Base-by-base conservation (phyloP, 2,888 invertebrate genomes). In the Lutraria lutraria region DNA sequence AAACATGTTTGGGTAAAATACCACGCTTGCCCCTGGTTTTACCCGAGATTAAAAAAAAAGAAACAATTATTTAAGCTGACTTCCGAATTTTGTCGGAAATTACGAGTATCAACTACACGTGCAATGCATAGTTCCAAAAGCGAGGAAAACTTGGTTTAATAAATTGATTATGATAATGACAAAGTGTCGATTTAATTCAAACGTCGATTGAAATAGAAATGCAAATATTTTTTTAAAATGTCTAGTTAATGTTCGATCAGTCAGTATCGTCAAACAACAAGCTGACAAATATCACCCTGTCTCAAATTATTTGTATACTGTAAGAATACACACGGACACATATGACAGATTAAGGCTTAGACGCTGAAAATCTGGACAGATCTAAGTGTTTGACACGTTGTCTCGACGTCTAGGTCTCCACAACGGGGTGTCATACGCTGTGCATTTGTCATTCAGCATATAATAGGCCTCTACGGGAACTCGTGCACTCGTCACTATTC, bases 401-500 rank as follows among this genome's bases (percentile, higher is more conserved):
- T 72, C 72, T 72, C 72, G 72, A 29, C 72, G 29, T 72, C 72
- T 72, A n/a, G 72, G 72, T 29, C 8, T 72, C 72, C 60, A 15
- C 43, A 43, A 21, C 19, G 6, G 60, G 21, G 72, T 72, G 72
- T 72, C 72, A 72, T 25, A 72, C 72, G 15, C 15, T 29, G 72
- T 72, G 72, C 29, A 72, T 72, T 72, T 72, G 72, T 72, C 72
- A 72, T 72, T 72, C 72, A 72, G 72, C n/a, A 6, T 29, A 72
- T 72, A 29, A 25, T 29, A 29, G 15, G 72, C 25, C 72, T 72
- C 72, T 25, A 31, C 72, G 72, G 72, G 72, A 72, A 31, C 72
- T 25, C 72, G 72, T 72, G 72, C 72, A 72, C 29, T 43, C 72
- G 16, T 29, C 31, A 25, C 72, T 25, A 72, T 72, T 25, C 72